Evolutionary conservation across 2,888 invertebrate genomes (phyloP).

Genomic region (Chloromyia formosa): DNA sequence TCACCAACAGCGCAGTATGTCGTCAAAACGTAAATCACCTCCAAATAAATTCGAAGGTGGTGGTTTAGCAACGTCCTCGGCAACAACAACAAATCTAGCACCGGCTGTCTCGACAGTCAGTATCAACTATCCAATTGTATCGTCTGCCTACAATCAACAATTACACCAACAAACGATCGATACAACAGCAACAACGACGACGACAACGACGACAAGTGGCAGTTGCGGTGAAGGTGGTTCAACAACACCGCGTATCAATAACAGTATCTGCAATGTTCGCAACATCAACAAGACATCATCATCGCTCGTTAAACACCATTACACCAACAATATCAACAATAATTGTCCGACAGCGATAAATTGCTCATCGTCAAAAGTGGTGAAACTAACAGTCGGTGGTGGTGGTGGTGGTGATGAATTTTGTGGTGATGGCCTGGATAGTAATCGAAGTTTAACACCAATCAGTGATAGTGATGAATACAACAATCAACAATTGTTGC

Average conservation of each 20-base stretch:
- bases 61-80: conserved; percentile 57
- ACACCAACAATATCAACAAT: conserved; percentile 41
- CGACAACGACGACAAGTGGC: no score
- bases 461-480: conserved; percentile 45
- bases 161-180: conserved; percentile 25
- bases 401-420: no score
- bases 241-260: conserved; percentile 3
- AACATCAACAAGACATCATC: not conserved
- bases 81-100: no score
- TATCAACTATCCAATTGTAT: conserved; percentile 20
- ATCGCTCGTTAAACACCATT: not conserved
- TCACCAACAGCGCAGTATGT: conserved; percentile 90
- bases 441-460: conserved; percentile 48
- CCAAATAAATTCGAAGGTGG: conserved; percentile 90
- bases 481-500: not conserved
- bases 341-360: conserved; percentile 43
- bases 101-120: conserved; percentile 27
- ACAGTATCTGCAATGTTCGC: not conserved
- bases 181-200: conserved; percentile 1
- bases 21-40: conserved; percentile 96
- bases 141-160: conserved; percentile 18
- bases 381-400: no score
- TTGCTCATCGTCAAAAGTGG: conserved; percentile 45
- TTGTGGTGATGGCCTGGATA: conserved; percentile 41
- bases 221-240: not conserved